These are phyloP conservation scores for Oxyteleia sp. DNA, from an alignment of 2,888 invertebrate genomes.

Conservation along the genomic window DNA sequence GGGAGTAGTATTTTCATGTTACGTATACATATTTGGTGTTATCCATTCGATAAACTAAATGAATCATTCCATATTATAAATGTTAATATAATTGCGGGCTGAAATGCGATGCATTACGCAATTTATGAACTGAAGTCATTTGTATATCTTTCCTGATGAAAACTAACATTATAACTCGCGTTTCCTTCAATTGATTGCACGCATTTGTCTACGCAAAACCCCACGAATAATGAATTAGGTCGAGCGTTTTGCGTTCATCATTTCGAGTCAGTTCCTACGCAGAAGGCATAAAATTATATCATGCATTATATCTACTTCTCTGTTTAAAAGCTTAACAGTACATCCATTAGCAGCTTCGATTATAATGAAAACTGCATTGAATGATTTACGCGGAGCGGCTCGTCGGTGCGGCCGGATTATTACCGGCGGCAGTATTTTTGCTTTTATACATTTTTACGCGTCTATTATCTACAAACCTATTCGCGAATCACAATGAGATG, in stretches of 20 bases:
- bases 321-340: conserved; percentile 27
- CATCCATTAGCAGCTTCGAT: conserved; percentile 61
- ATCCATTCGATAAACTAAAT: not conserved
- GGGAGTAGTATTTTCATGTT: not conserved
- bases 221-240: conserved; percentile 1
- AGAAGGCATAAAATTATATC: conserved; percentile 11
- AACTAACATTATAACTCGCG: too few species aligned
- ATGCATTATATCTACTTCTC: conserved; percentile 21
- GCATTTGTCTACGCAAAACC: not conserved
- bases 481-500: conserved; percentile 22
- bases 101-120: not conserved
- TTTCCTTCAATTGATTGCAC: too few species aligned
- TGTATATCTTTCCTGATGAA: not conserved
- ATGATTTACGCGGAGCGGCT: conserved; percentile 69
- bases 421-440: conserved; percentile 31
- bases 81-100: not conserved
- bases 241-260: not conserved
- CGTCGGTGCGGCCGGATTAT: conserved; percentile 28
- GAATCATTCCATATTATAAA: not conserved
- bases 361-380: conserved; percentile 64
- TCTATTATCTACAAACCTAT: conserved; percentile 22
- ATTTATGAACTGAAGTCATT: not conserved
- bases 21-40: not conserved
- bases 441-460: conserved; percentile 17
- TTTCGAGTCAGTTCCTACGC: conserved; percentile 1